Evolutionary conservation across 2,113 vertebrate species (phyloP).

Genomic region (Tringa solitaria): DNA sequence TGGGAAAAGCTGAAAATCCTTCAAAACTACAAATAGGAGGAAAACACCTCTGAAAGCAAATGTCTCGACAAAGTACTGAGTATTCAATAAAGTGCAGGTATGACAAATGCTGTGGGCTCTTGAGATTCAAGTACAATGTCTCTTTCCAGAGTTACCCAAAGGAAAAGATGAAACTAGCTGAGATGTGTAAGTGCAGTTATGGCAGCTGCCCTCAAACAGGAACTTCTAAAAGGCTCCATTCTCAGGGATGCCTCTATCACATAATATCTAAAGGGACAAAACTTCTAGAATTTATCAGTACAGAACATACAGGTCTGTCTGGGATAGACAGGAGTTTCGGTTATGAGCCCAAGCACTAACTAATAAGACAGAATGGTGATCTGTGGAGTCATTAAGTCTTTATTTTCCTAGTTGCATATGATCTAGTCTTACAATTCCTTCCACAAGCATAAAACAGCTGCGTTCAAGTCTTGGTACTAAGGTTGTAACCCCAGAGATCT

Average conservation of each 20-base stretch:
- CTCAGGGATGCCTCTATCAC: neutral
- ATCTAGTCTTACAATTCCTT: neutral
- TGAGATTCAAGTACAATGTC: neutral
- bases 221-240: neutral
- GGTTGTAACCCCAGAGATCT: neutral
- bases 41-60: conserved; percentile 7
- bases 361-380: neutral
- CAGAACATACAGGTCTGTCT: neutral
- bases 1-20: conserved; percentile 40
- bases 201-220: neutral
- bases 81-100: neutral
- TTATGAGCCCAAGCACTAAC: neutral
- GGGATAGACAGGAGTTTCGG: neutral
- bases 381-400: neutral
- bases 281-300: neutral
- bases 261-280: neutral
- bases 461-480: neutral
- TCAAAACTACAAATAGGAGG: conserved; percentile 20
- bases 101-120: neutral
- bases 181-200: neutral
- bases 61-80: neutral
- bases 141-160: neutral
- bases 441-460: neutral
- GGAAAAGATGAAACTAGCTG: conserved; percentile 1
- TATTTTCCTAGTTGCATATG: neutral